phyloP scores from a whole-genome alignment of 2,113 vertebrate species.

The Phoxinus phoxinus region DNA sequence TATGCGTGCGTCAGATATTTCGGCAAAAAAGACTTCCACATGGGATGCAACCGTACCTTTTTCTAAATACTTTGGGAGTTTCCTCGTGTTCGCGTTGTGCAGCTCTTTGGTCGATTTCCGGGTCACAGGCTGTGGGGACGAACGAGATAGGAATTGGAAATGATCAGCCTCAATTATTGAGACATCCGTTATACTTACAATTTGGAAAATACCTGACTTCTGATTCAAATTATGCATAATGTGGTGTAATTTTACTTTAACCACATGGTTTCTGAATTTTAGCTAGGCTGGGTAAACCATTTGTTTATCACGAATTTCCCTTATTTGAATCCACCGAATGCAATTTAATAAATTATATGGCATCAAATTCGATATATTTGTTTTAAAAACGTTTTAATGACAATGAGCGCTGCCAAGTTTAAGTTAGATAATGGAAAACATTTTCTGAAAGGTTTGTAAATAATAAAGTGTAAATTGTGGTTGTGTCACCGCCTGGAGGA shows the following conservation, averaged over 20 bases:
- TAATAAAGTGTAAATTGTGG: neutral
- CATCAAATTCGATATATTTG: neutral
- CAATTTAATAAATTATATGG: neutral
- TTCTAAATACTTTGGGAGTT: neutral
- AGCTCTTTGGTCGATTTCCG: neutral
- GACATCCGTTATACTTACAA: neutral
- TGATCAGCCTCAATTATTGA: neutral
- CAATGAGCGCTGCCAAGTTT: neutral
- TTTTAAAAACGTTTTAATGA: neutral
- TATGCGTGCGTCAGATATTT: neutral
- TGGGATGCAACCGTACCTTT: neutral
- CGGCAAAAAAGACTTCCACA: neutral
- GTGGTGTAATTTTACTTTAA: neutral
- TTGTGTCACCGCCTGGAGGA: slow-evolving; percentile 8
- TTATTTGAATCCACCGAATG: neutral
- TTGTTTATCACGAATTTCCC: neutral
- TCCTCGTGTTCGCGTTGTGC: neutral
- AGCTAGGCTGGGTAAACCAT: neutral
- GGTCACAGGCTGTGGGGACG: neutral
- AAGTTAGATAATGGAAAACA: neutral
- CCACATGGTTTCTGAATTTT: neutral
- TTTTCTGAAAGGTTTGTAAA: neutral
- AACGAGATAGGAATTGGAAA: neutral
- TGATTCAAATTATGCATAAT: neutral
- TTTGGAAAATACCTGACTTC: neutral